Evolutionary conservation across 2,888 invertebrate species (phyloP).

Genomic region (Hirtodrosophila cameraria): DNA sequence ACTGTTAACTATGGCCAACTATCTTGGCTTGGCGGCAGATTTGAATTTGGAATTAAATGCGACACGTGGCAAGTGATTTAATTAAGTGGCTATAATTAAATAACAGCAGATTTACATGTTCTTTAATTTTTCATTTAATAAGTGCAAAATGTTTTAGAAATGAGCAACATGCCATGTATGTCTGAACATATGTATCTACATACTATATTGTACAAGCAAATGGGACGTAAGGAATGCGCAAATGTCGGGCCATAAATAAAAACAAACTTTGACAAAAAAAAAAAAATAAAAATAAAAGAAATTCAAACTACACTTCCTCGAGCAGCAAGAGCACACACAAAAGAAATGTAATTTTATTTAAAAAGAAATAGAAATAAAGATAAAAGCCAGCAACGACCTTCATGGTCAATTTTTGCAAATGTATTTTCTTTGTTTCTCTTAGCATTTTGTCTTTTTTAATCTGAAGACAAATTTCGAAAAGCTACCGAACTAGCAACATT

Average conservation of each 20-base stretch:
- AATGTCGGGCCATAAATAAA: slow-evolving; percentile 77
- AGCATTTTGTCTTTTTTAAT: slow-evolving; percentile 11
- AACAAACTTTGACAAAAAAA: slow-evolving; percentile 37
- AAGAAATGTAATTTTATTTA: slow-evolving; percentile 36
- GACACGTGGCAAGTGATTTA: slow-evolving; percentile 42
- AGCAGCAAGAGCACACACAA: slow-evolving; percentile 27
- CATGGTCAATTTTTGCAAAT: slow-evolving; percentile 49
- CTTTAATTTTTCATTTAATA: slow-evolving; percentile 64
- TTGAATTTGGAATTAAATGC: slow-evolving; percentile 12
- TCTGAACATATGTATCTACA: slow-evolving; percentile 15
- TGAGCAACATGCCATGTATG: slow-evolving; percentile 31
- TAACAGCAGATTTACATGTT: slow-evolving; percentile 66
- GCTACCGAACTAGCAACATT: slow-evolving; percentile 2
- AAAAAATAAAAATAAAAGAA: slow-evolving; percentile 17
- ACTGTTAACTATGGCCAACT: too few relatives aligned
- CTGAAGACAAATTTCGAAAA: slow-evolving; percentile 15
- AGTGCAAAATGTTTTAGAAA: slow-evolving; percentile 44
- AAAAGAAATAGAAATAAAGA: slow-evolving; percentile 26
- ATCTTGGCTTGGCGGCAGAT: slow-evolving; percentile 19
- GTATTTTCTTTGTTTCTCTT: slow-evolving; percentile 31
- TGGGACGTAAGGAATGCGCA: slow-evolving; percentile 66
- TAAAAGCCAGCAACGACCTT: slow-evolving; percentile 55
- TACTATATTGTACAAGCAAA: slow-evolving; percentile 28
- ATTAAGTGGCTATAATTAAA: slow-evolving; percentile 71
- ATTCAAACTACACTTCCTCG: slow-evolving; percentile 59